Percentiles rank a stretch among this genome's conserved stretches.
These are phyloP conservation scores for Protobothrops mucrosquamatus DNA, from an alignment of 2,113 vertebrate genomes.

Conservation along the genomic window DNA sequence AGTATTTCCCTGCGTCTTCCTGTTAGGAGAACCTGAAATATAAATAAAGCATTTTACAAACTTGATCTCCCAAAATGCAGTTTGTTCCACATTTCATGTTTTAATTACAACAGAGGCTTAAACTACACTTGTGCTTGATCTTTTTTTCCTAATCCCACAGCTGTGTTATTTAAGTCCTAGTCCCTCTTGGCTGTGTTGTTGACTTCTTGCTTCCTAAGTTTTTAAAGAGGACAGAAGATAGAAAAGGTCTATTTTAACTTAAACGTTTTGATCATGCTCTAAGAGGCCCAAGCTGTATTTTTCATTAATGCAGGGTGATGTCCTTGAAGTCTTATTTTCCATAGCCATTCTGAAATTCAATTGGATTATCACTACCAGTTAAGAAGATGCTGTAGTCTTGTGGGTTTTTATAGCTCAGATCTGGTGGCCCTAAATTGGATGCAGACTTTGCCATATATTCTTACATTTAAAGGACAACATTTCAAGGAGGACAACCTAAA, in stretches of 20 bases:
- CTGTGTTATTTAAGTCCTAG: neutral
- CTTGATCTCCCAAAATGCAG: conserved; percentile 19
- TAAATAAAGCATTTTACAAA: conserved; percentile 5
- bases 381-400: neutral
- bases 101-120: conserved; percentile 15
- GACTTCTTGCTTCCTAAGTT: conserved; percentile 30
- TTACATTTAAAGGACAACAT: neutral
- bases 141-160: neutral
- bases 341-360: neutral
- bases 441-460: neutral
- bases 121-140: neutral
- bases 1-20: neutral
- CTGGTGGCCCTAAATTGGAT: neutral
- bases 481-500: neutral
- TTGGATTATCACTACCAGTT: neutral
- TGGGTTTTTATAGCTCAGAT: neutral
- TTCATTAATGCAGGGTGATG: neutral
- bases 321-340: neutral
- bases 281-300: neutral
- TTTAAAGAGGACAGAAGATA: conserved; percentile 8
- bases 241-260: neutral
- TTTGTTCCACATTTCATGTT: conserved; percentile 18
- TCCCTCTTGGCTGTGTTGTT: neutral
- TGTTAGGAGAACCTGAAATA: conserved; percentile 1
- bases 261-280: neutral